A percentile compares a stretch with the other conserved stretches of the same genome.
phyloP scores from a whole-genome alignment of 2,113 vertebrate genomes.

The Laticauda colubrina region DNA sequence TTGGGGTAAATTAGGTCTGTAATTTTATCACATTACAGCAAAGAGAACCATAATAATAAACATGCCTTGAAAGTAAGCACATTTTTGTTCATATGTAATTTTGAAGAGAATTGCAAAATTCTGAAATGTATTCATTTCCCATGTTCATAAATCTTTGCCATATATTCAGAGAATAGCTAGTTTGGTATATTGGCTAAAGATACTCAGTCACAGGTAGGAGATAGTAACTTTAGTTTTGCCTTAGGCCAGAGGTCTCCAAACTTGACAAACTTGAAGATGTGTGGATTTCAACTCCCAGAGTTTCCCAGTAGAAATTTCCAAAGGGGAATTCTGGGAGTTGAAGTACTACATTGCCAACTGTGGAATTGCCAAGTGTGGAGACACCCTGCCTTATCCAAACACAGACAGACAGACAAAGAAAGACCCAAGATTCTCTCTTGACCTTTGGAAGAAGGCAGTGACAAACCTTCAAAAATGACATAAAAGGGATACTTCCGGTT shows the following conservation, averaged over 20 bases:
- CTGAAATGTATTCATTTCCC: not conserved
- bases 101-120: not conserved
- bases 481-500: too few relatives aligned
- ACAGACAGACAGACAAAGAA: not conserved
- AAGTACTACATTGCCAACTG: too few relatives aligned
- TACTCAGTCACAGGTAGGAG: not conserved
- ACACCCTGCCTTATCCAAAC: not conserved
- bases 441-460: not conserved
- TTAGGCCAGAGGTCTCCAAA: not conserved
- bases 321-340: too few relatives aligned
- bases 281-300: not conserved
- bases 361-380: too few relatives aligned
- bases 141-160: not conserved
- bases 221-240: not conserved
- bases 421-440: not conserved
- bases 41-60: not conserved
- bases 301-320: too few relatives aligned
- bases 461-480: too few relatives aligned
- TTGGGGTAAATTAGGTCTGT: not conserved
- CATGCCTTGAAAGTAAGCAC: not conserved
- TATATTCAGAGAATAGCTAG: not conserved
- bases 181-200: not conserved
- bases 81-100: not conserved
- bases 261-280: not conserved
- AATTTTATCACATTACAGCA: not conserved